phyloP scores from a whole-genome alignment of 2,797 vertebrate species.

The Gymnocypris eckloni region DNA sequence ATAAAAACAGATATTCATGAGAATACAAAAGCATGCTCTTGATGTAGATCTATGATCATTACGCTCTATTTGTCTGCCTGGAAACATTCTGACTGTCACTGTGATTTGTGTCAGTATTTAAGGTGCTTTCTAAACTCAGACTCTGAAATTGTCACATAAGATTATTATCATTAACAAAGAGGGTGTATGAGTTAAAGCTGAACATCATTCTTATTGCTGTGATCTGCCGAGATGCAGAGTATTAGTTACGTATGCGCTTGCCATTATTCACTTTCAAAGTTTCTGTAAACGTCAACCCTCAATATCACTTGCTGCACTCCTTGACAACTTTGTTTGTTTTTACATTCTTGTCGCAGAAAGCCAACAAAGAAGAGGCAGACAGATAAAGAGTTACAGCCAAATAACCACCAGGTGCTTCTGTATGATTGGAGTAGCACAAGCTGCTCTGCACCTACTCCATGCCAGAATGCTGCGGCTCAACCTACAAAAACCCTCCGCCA shows the following conservation, averaged over 20 bases:
- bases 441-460: slow-evolving; percentile 34
- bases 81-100: slow-evolving; percentile 33
- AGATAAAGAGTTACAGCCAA: slow-evolving; percentile 62
- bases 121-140: slow-evolving; percentile 28
- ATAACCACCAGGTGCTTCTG: slow-evolving; percentile 66
- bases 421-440: slow-evolving; percentile 62
- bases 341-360: slow-evolving; percentile 55
- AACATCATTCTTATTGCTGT: slow-evolving; percentile 5
- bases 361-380: slow-evolving; percentile 46
- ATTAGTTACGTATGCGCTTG: slow-evolving; percentile 32
- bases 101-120: slow-evolving; percentile 47
- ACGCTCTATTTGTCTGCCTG: slow-evolving; percentile 24
- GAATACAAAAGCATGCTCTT: slow-evolving; percentile 31
- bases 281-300: slow-evolving; percentile 43
- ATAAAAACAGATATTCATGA: slow-evolving; percentile 35
- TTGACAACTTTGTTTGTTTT: slow-evolving; percentile 57
- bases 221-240: slow-evolving; percentile 16
- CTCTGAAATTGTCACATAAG: slow-evolving; percentile 15
- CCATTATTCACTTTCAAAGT: slow-evolving; percentile 62
- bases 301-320: slow-evolving; percentile 64
- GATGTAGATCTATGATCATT: slow-evolving; percentile 45
- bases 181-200: neutral
- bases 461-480: slow-evolving; percentile 36
- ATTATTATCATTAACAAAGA: slow-evolving; percentile 44
- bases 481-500: slow-evolving; percentile 54